Percentiles rank a stretch among this genome's conserved stretches.
phyloP scores from a whole-genome alignment of 2,888 invertebrate genomes.

The Hirtodrosophila duncani region DNA sequence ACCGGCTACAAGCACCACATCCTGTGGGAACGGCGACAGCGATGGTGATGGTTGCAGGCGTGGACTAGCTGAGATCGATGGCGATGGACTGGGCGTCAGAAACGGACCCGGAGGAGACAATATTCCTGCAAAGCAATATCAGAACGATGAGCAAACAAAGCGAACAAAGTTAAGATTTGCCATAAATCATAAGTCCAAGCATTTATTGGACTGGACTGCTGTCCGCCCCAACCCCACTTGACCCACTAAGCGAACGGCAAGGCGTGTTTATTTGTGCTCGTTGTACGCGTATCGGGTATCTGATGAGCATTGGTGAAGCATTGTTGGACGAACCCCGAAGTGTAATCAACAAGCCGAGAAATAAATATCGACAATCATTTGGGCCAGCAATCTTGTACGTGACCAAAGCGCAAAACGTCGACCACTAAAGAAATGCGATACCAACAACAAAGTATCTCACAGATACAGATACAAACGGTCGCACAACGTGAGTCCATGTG shows the following conservation, averaged over 20 bases:
- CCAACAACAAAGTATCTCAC: slow-evolving; percentile 32
- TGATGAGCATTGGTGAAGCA: slow-evolving; percentile 14
- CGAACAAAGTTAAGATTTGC: slow-evolving; percentile 22
- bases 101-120: slow-evolving; percentile 80
- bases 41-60: slow-evolving; percentile 79
- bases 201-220: no score
- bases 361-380: slow-evolving; percentile 54
- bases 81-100: slow-evolving; percentile 79
- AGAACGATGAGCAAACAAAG: slow-evolving; percentile 10
- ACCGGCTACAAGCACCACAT: slow-evolving; percentile 78
- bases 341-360: slow-evolving; percentile 9
- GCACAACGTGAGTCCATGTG: not conserved
- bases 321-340: not conserved
- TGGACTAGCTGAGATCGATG: slow-evolving; percentile 79
- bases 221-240: no score
- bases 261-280: no score
- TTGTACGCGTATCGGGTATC: slow-evolving; percentile 13
- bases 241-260: no score
- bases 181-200: slow-evolving; percentile 8
- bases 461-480: slow-evolving; percentile 24
- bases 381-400: slow-evolving; percentile 59
- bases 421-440: slow-evolving; percentile 37
- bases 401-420: slow-evolving; percentile 57
- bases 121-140: slow-evolving; percentile 74
- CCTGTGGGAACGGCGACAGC: slow-evolving; percentile 78